Evolutionary conservation across 2,113 vertebrate species (phyloP), one percentile per base, ranked within the genome.

Genomic region (Proterorhinus semilunaris): DNA sequence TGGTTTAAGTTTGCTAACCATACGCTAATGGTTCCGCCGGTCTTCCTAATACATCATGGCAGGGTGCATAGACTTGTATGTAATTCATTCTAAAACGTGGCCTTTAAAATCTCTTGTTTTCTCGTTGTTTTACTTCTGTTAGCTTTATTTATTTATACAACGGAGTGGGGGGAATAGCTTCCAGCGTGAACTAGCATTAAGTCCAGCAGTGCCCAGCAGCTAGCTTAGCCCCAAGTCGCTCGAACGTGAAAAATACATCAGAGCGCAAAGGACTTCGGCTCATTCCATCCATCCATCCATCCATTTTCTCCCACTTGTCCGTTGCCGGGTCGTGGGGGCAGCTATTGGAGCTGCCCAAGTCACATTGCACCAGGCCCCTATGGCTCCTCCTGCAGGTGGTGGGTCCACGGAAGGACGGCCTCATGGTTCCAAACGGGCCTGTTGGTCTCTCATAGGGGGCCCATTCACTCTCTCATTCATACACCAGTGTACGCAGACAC

Each of bases 181-280:
- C 84, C 73, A 91, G 81, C 91, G 78, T 84, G 89, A 85, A 68
- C 87, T 93, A 93, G 93, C 92, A 92, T 93, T 94, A 94, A 92
- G 89, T 58, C 27, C 6, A 55, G 17, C 78, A 47, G 90, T 57
- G 89, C 87, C 91, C 93, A 90, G 87, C 71, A 90, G 93, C 94
- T 93, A 93, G 93, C 93, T 58, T 90, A 88, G 92, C 92, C 90
- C 87, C 81, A 81, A 68, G 70, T 95, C 84, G 93, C 96, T 95
- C 95, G 95, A 94, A 97, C 92, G 94, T 94, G 93, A 96, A 94
- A 96, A 94, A 96, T 92, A 93, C 93, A 94, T 92, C 92, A 93
- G 92, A 91, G 92, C 92, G 94, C 92, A 88, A 88, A 87, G 79
- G 83, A 84, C 80, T 87, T 27, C 88, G 58, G 90, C 86, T 91